These are phyloP conservation scores for Ophraella communa DNA, from an alignment of 2,888 invertebrate species.

Conservation along the genomic window DNA sequence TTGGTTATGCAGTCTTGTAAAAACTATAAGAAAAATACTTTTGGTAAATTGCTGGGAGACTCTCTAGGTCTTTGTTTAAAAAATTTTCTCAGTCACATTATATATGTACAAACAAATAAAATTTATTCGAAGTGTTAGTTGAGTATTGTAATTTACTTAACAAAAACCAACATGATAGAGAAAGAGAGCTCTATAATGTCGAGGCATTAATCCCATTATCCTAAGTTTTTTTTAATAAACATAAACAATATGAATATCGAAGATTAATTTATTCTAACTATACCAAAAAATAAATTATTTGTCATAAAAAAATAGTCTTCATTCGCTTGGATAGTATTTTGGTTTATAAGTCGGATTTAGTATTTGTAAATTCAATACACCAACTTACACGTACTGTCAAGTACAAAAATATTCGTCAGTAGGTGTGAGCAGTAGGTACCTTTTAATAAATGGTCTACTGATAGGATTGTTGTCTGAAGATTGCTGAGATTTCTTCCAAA, in stretches of 20 bases:
- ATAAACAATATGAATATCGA: neutral
- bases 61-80: conserved; percentile 4
- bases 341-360: neutral
- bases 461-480: conserved; percentile 76
- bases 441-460: conserved; percentile 55
- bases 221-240: too few relatives aligned
- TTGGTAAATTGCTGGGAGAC: conserved; percentile 6
- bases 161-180: neutral
- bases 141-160: neutral
- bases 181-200: neutral
- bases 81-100: conserved; percentile 29
- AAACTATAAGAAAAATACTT: conserved; percentile 13
- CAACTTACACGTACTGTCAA: conserved; percentile 1
- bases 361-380: neutral
- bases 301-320: neutral
- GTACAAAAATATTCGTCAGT: conserved; percentile 1
- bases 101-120: conserved; percentile 25
- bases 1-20: conserved; percentile 17
- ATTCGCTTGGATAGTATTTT: neutral
- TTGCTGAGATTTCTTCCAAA: conserved; percentile 82
- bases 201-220: too few relatives aligned
- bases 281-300: too few relatives aligned
- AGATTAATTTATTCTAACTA: neutral
- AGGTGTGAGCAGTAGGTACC: neutral
- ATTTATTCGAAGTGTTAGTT: conserved; percentile 1